Base-by-base conservation (phyloP, 2,113 vertebrate genomes). In the Oreotrochilus melanogaster region DNA sequence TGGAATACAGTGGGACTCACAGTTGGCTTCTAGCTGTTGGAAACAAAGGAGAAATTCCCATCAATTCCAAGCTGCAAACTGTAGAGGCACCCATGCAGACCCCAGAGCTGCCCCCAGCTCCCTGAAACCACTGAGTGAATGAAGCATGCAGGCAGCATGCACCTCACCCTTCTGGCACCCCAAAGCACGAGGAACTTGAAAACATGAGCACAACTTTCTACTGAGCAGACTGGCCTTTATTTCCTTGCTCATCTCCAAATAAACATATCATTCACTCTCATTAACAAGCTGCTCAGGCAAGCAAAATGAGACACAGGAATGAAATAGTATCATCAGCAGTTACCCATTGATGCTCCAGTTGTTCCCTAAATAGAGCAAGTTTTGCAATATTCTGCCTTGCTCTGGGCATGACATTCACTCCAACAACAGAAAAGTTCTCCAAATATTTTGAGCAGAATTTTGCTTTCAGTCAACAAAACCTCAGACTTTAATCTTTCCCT, bases 1-100 rank as follows among this genome's bases (percentile, higher is more conserved):
- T 16, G 25, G 12, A 33, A 30, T 0, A 4, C 42, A 53, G 25
- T 31, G 45, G 0, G 0, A 71, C 42, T 65, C 50, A 19, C 0
- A 45, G 57, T 0, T 47, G 64, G 62, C 30, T 50, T n/a, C 58
- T 7, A 21, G 45, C 18, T 45, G 22, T 9, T 16, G 35, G 75
- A 51, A 75, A n/a, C n/a, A 48, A n/a, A 75, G 39, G 65, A 74
- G 48, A 64, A 75, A 85, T 47, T 48, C 35, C 31, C 2, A 3
- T 1, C 0, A 19, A 39, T 39, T 39, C 11, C 54, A 33, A 22
- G 33, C 39, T 78, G 39, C 2, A 10, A 66, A 42, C 43, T 10
- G 18, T 50, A 87, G 60, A 56, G 23, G 48, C 42, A 54, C 21
- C n/a, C 19, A 10, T 0, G 6, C 50, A 88, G 62, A 60, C 48